These are phyloP conservation scores for Bombyx huttoni DNA, from an alignment of 2,888 invertebrate species.

Conservation along the genomic window DNA sequence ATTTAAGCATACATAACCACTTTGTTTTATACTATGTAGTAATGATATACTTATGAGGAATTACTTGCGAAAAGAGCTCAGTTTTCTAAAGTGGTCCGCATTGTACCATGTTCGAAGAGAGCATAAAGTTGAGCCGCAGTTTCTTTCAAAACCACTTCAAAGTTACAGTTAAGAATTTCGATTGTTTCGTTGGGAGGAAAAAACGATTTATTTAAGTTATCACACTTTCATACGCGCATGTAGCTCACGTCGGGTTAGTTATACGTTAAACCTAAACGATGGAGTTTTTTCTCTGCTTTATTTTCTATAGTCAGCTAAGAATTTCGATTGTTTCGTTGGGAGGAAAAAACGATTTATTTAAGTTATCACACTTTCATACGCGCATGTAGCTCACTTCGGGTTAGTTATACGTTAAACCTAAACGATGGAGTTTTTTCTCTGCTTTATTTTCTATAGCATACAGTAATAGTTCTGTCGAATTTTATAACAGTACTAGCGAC, in stretches of 20 bases:
- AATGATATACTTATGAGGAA: too few species aligned
- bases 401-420: too few species aligned
- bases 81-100: not conserved
- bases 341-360: conserved; percentile 5
- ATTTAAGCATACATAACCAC: too few species aligned
- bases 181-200: conserved; percentile 7
- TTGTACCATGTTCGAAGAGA: conserved; percentile 1
- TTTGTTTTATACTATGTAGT: too few species aligned
- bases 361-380: not conserved
- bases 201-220: conserved; percentile 1
- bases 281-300: too few species aligned
- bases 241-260: too few species aligned
- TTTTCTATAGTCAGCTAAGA: conserved; percentile 11
- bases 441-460: too few species aligned
- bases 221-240: not conserved
- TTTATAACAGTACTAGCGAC: too few species aligned
- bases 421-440: too few species aligned
- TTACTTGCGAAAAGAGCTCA: not conserved
- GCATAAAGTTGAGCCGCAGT: conserved; percentile 14
- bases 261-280: too few species aligned
- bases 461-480: too few species aligned
- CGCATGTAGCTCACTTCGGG: too few species aligned
- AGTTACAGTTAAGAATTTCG: conserved; percentile 12
- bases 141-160: conserved; percentile 13
- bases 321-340: conserved; percentile 8